Percentiles rank a stretch among this genome's conserved stretches.
Conservation (phyloP, 2,113 vertebrate species). For the Phyllostomus discolor region DNA sequence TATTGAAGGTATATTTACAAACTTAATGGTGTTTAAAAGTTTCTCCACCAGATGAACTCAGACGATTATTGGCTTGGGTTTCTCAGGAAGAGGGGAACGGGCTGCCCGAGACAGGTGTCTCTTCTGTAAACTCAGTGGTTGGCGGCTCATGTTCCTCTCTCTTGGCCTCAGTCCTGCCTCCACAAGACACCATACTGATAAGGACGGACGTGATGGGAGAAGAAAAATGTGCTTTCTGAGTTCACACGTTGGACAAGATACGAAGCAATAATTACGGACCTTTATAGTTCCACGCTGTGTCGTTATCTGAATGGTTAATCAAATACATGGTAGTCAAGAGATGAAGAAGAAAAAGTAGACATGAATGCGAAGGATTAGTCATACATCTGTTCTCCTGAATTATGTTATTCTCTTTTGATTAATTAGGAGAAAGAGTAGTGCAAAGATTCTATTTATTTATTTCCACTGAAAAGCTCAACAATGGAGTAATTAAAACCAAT, state of each 20-base stretch:
- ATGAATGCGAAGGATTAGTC: background rate
- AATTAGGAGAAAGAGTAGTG: slow-evolving; percentile 14
- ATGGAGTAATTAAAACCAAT: slow-evolving; percentile 39
- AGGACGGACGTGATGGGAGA: background rate
- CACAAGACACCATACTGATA: background rate
- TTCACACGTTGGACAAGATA: background rate
- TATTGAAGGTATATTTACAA: background rate
- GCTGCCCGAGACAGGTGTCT: background rate
- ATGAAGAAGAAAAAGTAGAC: background rate
- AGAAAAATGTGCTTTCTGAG: background rate
- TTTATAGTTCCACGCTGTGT: background rate
- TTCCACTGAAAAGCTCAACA: background rate
- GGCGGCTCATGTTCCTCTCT: background rate
- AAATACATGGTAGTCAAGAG: background rate
- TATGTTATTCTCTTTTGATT: slow-evolving; percentile 23
- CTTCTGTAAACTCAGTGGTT: background rate
- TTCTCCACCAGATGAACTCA: background rate
- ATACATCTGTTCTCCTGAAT: background rate
- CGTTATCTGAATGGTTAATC: background rate
- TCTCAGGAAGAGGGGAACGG: background rate
- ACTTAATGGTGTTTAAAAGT: background rate
- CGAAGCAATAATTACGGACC: background rate
- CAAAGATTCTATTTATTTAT: slow-evolving; percentile 28
- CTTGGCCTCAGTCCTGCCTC: background rate
- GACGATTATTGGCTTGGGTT: background rate